Evolutionary conservation across 2,888 invertebrate genomes (phyloP).

Genomic region (Lasiommata megera): DNA sequence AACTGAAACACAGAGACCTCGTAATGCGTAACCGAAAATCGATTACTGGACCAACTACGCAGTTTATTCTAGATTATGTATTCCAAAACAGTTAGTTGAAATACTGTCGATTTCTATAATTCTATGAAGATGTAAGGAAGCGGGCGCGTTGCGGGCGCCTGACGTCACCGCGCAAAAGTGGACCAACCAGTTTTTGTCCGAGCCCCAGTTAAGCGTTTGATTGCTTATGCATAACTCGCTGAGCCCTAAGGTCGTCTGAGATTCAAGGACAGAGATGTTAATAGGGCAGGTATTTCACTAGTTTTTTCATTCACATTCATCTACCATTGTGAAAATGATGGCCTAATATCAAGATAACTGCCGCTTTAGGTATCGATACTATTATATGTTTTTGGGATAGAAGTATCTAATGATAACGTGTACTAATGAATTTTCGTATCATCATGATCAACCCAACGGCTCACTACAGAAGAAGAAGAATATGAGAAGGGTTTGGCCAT

Average conservation of each 20-base stretch:
- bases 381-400: no score
- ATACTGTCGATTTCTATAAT: conserved; percentile 40
- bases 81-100: conserved; percentile 19
- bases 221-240: conserved; percentile 75
- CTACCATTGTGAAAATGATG: background rate
- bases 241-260: conserved; percentile 74
- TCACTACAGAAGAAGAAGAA: no score
- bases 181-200: conserved; percentile 65
- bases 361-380: no score
- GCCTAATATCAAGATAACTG: no score
- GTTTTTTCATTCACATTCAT: conserved; percentile 1
- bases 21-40: no score
- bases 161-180: conserved; percentile 64
- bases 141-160: conserved; percentile 52
- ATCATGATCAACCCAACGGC: no score
- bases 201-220: conserved; percentile 74
- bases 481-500: no score
- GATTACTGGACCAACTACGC: no score
- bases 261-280: conserved; percentile 65
- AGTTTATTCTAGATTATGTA: background rate
- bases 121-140: conserved; percentile 51
- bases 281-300: conserved; percentile 38
- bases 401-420: no score
- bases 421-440: no score
- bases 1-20: no score